Evolutionary conservation across 2,113 vertebrate genomes (phyloP).

Genomic region (Felis catus): F.catus_Fca126_mat1.0 CM031428.1:33714501-33715000

Average conservation of each 20-base stretch:
- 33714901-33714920: not conserved
- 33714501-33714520: constrained; percentile 75
- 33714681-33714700: constrained; percentile 75
- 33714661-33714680: constrained; percentile 77
- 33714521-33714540: constrained; percentile 56
- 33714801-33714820: not conserved
- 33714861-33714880: not conserved
- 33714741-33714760: constrained; percentile 75
- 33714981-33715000: not conserved
- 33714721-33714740: constrained; percentile 75
- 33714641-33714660: constrained; percentile 69
- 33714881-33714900: not conserved
- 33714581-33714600: constrained; percentile 68
- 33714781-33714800: constrained; percentile 38
- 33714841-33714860: not conserved
- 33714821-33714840: rapidly evolving
- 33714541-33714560: constrained; percentile 42
- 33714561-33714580: constrained; percentile 71
- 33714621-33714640: constrained; percentile 71
- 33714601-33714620: constrained; percentile 62
- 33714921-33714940: not conserved
- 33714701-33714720: constrained; percentile 74
- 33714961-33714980: not conserved
- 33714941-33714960: not conserved
- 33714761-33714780: not conserved